Percentiles rank a stretch among this genome's conserved stretches.
Evolutionary conservation across 2,888 invertebrate species (phyloP).

Genomic region (Tipula unca): DNA sequence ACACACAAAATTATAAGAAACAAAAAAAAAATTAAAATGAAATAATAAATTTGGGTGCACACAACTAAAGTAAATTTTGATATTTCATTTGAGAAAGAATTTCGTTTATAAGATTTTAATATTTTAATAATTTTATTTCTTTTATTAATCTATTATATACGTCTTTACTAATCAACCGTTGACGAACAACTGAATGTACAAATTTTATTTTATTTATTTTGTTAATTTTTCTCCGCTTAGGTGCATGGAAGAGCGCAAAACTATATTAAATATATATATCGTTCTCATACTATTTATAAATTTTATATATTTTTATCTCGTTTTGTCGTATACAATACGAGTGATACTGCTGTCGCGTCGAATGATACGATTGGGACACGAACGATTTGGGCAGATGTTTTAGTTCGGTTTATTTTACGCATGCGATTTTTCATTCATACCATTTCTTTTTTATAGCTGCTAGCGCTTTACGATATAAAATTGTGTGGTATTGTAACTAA

Average conservation of each 20-base stretch:
- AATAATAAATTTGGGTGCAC: background rate
- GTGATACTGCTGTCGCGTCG: background rate
- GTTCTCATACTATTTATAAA: background rate
- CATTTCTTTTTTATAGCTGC: background rate
- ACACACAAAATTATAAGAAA: background rate
- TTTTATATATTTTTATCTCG: background rate
- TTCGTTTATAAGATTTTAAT: no score
- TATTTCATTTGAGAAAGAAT: background rate
- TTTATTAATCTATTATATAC: background rate
- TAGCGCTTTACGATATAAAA: background rate
- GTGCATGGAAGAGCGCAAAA: background rate
- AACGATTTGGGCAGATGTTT: background rate
- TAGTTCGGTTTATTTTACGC: background rate
- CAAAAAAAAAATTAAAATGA: background rate
- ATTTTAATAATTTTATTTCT: background rate
- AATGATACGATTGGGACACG: background rate
- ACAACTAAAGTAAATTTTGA: background rate
- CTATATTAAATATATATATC: background rate
- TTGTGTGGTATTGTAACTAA: background rate
- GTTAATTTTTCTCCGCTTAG: background rate
- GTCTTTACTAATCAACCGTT: background rate
- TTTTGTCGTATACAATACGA: background rate
- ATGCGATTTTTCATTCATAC: background rate
- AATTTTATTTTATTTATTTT: background rate
- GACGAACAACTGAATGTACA: background rate